Evolutionary conservation across 1,140 invertebrate genomes (phyloP).

Genomic region (Nasonia longicornis): DNA sequence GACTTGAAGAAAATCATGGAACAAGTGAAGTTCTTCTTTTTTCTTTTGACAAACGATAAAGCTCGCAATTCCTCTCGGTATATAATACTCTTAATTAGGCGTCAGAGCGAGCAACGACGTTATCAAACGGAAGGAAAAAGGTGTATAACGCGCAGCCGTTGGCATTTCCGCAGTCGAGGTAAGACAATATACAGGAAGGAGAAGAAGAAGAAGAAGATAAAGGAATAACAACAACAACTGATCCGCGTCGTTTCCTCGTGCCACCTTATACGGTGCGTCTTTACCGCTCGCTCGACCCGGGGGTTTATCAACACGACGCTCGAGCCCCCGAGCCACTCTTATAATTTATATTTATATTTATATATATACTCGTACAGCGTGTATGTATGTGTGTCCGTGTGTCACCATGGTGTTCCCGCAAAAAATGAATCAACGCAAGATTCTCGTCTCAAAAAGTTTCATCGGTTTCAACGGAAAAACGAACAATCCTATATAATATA

Average conservation of each 20-base stretch:
- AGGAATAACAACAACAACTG: slow-evolving; percentile 20
- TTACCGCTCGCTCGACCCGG: background rate
- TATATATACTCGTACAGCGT: background rate
- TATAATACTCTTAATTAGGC: background rate
- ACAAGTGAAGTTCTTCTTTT: background rate
- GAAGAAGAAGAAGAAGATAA: background rate
- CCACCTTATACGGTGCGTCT: background rate
- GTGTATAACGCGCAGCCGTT: background rate
- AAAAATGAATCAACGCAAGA: slow-evolving; percentile 8
- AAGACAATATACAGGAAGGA: slow-evolving; percentile 14
- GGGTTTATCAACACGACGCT: background rate
- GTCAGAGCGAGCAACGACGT: background rate
- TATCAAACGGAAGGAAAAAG: background rate
- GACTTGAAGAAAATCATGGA: background rate
- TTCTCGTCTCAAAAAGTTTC: background rate
- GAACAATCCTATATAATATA: slow-evolving; percentile 25
- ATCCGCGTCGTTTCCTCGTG: slow-evolving; percentile 31
- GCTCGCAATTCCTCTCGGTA: background rate
- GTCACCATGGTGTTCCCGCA: background rate
- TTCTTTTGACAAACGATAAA: background rate
- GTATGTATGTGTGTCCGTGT: background rate
- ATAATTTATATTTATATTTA: background rate
- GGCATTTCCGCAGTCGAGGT: slow-evolving; percentile 9
- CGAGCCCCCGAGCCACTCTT: background rate
- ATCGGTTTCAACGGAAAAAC: background rate